phyloP scores from a whole-genome alignment of 2,888 invertebrate genomes.

The Agrilus biguttatus region DNA sequence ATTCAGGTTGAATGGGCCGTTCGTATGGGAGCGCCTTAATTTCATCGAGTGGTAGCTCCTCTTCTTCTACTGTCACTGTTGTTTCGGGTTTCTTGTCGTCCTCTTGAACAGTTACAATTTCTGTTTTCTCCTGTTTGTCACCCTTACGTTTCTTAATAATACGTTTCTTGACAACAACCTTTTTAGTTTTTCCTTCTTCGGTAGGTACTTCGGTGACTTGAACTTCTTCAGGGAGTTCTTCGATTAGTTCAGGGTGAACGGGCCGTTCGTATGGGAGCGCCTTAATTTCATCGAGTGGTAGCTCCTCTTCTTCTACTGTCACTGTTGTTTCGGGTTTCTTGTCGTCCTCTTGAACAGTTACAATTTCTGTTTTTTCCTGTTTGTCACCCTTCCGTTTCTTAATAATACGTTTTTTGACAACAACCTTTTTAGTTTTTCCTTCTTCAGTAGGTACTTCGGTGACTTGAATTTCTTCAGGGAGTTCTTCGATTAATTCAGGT shows the following conservation, averaged over 20 bases:
- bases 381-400: conserved; percentile 15
- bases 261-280: conserved; percentile 5
- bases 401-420: conserved; percentile 15
- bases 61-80: conserved; percentile 16
- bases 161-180: conserved; percentile 15
- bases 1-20: conserved; percentile 1
- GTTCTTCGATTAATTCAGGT: conserved; percentile 12
- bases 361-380: conserved; percentile 20
- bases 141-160: conserved; percentile 17
- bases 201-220: conserved; percentile 5
- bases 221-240: conserved; percentile 19
- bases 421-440: conserved; percentile 12
- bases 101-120: conserved; percentile 19
- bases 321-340: conserved; percentile 23
- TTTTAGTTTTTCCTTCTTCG: conserved; percentile 7
- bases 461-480: conserved; percentile 13
- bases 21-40: background rate
- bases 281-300: conserved; percentile 9
- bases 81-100: conserved; percentile 17
- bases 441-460: conserved; percentile 5
- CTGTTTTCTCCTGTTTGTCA: conserved; percentile 6
- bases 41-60: conserved; percentile 4
- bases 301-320: conserved; percentile 12
- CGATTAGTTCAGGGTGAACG: conserved; percentile 8
- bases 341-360: conserved; percentile 21